phyloP scores from a whole-genome alignment of 1,140 invertebrate species.

The Pectinophora gossypiella region DNA sequence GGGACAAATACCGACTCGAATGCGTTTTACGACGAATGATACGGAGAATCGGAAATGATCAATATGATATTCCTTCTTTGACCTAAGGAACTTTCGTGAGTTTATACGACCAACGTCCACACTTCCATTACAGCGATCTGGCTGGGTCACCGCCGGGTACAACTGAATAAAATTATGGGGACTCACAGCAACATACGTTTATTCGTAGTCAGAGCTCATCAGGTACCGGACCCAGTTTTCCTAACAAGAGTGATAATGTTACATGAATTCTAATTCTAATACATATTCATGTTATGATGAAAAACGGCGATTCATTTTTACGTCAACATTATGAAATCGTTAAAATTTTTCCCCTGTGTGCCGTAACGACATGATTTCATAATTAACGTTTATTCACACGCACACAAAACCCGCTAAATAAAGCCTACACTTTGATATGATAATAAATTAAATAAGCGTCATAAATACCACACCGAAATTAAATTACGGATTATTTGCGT shows the following conservation, averaged over 20 bases:
- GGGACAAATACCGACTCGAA: conserved; percentile 34
- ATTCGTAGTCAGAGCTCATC: too few species aligned
- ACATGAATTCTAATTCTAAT: neutral
- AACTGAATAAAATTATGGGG: neutral
- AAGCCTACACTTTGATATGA: conserved; percentile 65
- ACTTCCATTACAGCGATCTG: neutral
- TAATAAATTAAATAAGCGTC: conserved; percentile 69
- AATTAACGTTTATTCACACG: conserved; percentile 63
- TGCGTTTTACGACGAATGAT: conserved; percentile 47
- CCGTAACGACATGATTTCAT: conserved; percentile 50
- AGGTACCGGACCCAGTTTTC: too few species aligned
- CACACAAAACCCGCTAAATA: conserved; percentile 57
- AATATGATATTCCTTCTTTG: conserved; percentile 32
- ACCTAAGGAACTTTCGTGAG: neutral
- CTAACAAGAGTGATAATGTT: neutral
- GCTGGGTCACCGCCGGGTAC: neutral
- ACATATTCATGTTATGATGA: conserved; percentile 25
- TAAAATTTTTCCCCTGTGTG: conserved; percentile 57
- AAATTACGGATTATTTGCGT: conserved; percentile 70
- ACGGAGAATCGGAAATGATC: conserved; percentile 40
- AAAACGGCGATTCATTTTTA: conserved; percentile 28
- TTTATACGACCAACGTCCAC: neutral
- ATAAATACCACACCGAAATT: conserved; percentile 62
- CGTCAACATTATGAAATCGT: conserved; percentile 48
- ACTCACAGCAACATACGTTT: too few species aligned